phyloP scores from a whole-genome alignment of 1,140 invertebrate species.

The Papilio machaon region DNA sequence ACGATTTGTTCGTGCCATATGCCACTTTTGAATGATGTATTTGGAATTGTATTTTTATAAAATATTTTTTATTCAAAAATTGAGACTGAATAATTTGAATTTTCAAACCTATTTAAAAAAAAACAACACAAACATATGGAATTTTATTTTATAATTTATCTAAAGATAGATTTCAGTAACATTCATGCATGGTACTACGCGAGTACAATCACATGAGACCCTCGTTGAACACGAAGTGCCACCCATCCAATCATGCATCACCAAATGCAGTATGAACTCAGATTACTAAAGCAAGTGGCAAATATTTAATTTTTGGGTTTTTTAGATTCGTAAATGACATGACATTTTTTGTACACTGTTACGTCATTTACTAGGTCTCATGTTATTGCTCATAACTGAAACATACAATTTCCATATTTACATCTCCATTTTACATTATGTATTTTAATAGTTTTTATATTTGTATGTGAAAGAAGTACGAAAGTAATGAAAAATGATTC shows the following conservation, averaged over 20 bases:
- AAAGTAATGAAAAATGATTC: conserved; percentile 19
- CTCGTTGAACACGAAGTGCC: not conserved
- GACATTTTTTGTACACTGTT: not conserved
- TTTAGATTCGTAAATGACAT: not conserved
- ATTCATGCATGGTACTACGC: not conserved
- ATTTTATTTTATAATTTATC: not conserved
- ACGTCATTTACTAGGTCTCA: not conserved
- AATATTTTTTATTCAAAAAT: not conserved
- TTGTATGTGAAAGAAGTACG: not conserved
- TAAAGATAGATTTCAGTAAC: not conserved
- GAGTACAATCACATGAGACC: not conserved
- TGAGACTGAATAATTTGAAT: not conserved
- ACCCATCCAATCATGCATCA: not conserved
- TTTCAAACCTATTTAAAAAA: not conserved
- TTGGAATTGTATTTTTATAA: not conserved
- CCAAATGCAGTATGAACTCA: not conserved
- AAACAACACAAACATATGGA: not conserved
- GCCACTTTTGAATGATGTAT: conserved; percentile 12
- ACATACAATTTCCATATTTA: not conserved
- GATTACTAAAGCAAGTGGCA: no score
- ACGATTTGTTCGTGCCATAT: conserved; percentile 47
- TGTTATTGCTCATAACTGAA: not conserved
- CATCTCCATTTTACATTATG: not conserved
- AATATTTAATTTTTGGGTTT: no score
- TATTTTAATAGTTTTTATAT: no score